Evolutionary conservation across 2,888 invertebrate species (phyloP).

Genomic region (Sinodicranocentrus sp.): DNA sequence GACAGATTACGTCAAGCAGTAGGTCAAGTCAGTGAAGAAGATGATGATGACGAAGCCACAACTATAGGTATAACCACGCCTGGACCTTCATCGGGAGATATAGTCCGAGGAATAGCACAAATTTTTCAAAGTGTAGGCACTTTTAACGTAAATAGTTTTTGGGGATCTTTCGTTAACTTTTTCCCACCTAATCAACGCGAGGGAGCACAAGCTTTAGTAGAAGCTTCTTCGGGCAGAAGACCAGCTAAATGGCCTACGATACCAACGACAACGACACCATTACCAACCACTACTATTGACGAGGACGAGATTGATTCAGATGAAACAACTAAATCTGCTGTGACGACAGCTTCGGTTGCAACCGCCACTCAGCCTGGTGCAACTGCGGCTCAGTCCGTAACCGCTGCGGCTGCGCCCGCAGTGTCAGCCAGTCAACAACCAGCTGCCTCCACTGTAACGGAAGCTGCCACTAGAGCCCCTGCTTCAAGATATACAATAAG

Average conservation of each 20-base stretch:
- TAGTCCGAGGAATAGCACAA: slow-evolving; percentile 34
- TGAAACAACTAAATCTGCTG: slow-evolving; percentile 46
- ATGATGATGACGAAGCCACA: slow-evolving; percentile 41
- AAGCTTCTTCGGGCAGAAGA: slow-evolving; percentile 42
- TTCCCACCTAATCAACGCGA: slow-evolving; percentile 61
- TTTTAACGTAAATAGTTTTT: slow-evolving; percentile 29
- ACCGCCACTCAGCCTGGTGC: neutral
- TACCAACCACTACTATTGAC: slow-evolving; percentile 56
- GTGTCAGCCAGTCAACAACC: neutral
- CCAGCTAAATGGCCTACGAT: slow-evolving; percentile 50
- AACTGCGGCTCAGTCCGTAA: neutral
- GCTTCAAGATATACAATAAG: slow-evolving; percentile 25
- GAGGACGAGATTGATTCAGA: slow-evolving; percentile 60
- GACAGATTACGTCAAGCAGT: slow-evolving; percentile 15
- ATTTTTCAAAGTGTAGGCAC: slow-evolving; percentile 42
- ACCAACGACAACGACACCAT: slow-evolving; percentile 55
- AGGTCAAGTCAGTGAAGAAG: slow-evolving; percentile 36
- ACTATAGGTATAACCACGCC: slow-evolving; percentile 29
- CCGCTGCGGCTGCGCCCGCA: neutral
- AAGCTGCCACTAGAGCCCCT: slow-evolving; percentile 8
- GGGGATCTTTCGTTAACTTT: slow-evolving; percentile 61
- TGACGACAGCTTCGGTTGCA: slow-evolving; percentile 10
- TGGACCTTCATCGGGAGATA: slow-evolving; percentile 15
- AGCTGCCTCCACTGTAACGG: slow-evolving; percentile 9
- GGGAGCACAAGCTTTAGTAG: slow-evolving; percentile 53